These are phyloP conservation scores for Herminia tarsipennalis DNA, from an alignment of 2,888 invertebrate species.

Conservation along the genomic window DNA sequence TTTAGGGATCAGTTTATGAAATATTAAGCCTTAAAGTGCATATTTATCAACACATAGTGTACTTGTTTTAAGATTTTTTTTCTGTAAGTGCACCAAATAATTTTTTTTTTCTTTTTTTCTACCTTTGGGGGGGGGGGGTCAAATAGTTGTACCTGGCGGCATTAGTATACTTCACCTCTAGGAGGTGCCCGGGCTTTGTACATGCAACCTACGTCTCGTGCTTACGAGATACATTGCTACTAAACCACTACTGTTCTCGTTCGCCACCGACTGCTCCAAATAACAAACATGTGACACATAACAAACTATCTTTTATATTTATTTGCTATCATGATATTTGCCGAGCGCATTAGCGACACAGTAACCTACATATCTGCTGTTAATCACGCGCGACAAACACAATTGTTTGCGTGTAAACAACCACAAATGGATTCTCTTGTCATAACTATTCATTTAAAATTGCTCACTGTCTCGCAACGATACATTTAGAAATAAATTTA, in stretches of 20 bases:
- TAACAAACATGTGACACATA: constrained; percentile 1
- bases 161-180: no score
- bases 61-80: no score
- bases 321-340: constrained; percentile 30
- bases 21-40: no score
- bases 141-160: no score
- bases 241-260: background rate
- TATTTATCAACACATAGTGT: no score
- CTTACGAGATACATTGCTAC: background rate
- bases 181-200: no score
- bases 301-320: constrained; percentile 22
- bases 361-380: constrained; percentile 69
- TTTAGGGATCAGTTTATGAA: no score
- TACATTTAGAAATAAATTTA: constrained; percentile 33
- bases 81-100: no score
- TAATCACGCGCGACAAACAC: constrained; percentile 73
- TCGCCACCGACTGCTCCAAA: background rate
- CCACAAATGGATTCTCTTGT: constrained; percentile 37
- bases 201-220: no score
- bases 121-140: no score
- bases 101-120: no score
- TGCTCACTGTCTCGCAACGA: constrained; percentile 19
- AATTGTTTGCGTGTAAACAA: constrained; percentile 57
- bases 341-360: constrained; percentile 51
- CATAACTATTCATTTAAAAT: constrained; percentile 39